Evolutionary conservation across 2,113 vertebrate species (phyloP), one percentile per base, ranked within the genome.

Genomic region (Recurvirostra avosetta): DNA sequence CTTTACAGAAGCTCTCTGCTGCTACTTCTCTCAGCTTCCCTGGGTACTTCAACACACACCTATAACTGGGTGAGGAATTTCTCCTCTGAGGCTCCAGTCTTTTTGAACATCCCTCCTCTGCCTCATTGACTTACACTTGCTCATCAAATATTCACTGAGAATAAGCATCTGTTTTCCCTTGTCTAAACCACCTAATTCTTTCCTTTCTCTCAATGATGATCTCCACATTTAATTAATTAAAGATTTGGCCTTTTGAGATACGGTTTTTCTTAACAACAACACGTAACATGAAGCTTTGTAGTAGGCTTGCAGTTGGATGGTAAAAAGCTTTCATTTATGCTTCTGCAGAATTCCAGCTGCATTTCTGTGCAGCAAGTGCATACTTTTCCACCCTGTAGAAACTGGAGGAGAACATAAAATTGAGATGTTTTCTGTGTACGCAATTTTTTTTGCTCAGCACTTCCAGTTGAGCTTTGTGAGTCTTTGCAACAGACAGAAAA

Each of bases 391-490:
- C 22, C 4, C 30, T n/a, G 10, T 27, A 50, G 27, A 74, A 91
- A 63, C 49, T 50, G 23, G 5, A 0, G 0, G 3, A 67, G 12
- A 84, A 38, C 27, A 36, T 19, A 56, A 86, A 66, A 66, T n/a
- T 18, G n/a, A 72, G 70, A 79, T n/a, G 2, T 50, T 66, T 92
- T 58, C 27, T 15, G 7, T 32, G 22, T 40, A 40, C 34, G 19
- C 40, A 45, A 9, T n/a, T 80, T 55, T 45, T 15, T 43, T 80
- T 43, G 34, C 14, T 53, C 8, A 66, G 25, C 32, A 12, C 40
- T 65, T 53, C 40, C 34, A 15, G 12, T 11, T 55, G 34, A 72
- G 15, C 22, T 63, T 47, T 47, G 50, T 43, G 27, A 36, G 23
- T 26, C 36, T 65, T 61, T 74, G 40, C 16, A 36, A 36, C 32